These are phyloP conservation scores for Lemur catta DNA, from an alignment of 2,797 vertebrate species.

Conservation along the genomic window DNA sequence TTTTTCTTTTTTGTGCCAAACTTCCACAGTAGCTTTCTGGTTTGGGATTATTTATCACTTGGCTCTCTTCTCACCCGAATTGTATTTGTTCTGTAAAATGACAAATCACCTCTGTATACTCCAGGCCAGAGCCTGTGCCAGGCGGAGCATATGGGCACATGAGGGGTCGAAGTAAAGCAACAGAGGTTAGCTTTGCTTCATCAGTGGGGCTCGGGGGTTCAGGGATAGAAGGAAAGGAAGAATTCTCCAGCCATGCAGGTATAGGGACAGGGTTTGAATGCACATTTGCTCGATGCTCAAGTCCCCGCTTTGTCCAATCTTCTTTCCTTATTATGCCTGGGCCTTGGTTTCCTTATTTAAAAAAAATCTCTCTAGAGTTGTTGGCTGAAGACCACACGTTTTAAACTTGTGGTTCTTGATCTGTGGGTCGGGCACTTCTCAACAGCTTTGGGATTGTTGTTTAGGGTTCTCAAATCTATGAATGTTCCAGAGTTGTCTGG, in stretches of 20 bases:
- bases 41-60: conserved; percentile 68
- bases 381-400: not conserved
- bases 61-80: conserved; percentile 34
- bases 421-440: not conserved
- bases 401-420: not conserved
- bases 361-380: not conserved
- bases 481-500: not conserved
- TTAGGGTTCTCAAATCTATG: not conserved
- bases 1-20: conserved; percentile 63
- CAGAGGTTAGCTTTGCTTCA: not conserved
- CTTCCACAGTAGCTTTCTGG: conserved; percentile 49
- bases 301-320: not conserved
- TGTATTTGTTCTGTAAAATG: conserved; percentile 69
- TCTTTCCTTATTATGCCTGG: not conserved
- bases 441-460: not conserved
- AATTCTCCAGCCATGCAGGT: no score
- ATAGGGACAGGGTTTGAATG: not conserved
- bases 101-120: conserved; percentile 38
- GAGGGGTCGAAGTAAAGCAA: not conserved
- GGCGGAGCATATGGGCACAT: not conserved
- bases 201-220: not conserved
- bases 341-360: not conserved
- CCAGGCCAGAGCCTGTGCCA: not conserved
- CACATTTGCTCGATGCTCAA: not conserved
- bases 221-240: not conserved